These are phyloP conservation scores for Sebastes steindachneri DNA, from an alignment of 2,797 vertebrate species.

Conservation along the genomic window DNA sequence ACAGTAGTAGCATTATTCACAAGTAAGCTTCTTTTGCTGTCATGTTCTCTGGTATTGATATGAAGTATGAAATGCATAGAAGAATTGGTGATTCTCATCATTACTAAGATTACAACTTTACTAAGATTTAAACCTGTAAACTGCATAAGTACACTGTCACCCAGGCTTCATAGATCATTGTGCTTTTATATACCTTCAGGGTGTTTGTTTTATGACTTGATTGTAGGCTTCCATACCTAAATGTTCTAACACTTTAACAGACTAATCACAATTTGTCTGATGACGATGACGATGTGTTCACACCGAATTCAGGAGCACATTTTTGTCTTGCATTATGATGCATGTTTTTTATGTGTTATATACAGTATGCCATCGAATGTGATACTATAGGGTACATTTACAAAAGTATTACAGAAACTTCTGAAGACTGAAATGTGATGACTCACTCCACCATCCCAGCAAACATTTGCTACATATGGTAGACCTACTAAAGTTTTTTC, in stretches of 20 bases:
- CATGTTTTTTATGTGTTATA: no score
- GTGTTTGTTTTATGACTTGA: neutral
- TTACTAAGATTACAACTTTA: constrained; percentile 73
- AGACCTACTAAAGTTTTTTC: no score
- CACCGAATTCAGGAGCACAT: neutral
- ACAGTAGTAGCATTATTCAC: constrained; percentile 28
- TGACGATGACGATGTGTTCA: constrained; percentile 4
- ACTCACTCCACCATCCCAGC: no score
- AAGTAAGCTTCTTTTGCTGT: constrained; percentile 13
- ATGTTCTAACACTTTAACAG: neutral
- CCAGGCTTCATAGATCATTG: constrained; percentile 47
- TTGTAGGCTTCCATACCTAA: neutral
- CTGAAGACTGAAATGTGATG: no score
- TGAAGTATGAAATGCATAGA: constrained; percentile 71
- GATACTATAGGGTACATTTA: neutral
- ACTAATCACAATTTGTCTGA: neutral
- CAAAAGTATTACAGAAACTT: no score
- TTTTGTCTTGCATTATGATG: neutral
- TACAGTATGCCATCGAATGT: neutral
- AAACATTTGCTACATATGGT: no score
- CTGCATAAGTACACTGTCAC: constrained; percentile 49
- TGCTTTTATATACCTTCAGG: constrained; percentile 61
- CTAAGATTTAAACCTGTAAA: constrained; percentile 67
- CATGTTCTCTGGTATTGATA: constrained; percentile 18
- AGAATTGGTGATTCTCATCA: constrained; percentile 34